Percentiles rank a stretch among this genome's conserved stretches.
These are phyloP conservation scores for Trichechus manatus DNA, from an alignment of 2,113 vertebrate genomes.

Conservation along the genomic window DNA sequence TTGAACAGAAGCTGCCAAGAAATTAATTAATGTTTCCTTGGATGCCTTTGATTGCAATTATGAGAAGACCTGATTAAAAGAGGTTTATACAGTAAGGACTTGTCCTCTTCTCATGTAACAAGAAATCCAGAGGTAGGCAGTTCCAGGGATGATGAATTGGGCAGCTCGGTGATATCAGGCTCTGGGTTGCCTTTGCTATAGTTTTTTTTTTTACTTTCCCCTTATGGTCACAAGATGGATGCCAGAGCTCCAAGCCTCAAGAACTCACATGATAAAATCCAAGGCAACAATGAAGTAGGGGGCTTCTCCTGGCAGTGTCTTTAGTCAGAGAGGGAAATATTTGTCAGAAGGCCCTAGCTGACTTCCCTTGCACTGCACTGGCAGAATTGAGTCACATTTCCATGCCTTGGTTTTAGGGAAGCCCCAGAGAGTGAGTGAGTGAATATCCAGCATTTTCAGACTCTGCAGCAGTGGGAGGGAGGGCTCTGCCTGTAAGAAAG, in stretches of 20 bases:
- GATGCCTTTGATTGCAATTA: conserved; percentile 13
- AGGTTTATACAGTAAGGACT: conserved; percentile 28
- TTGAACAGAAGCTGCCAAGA: conserved; percentile 59
- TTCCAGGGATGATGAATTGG: background rate
- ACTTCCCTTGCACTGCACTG: conserved; percentile 26
- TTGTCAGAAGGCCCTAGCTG: conserved; percentile 53
- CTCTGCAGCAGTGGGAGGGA: background rate
- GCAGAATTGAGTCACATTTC: conserved; percentile 59
- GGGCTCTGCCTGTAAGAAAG: background rate
- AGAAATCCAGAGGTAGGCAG: background rate
- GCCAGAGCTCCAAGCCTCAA: background rate
- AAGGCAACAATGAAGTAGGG: conserved; percentile 12
- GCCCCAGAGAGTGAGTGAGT: background rate
- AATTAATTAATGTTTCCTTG: conserved; percentile 17
- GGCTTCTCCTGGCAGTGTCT: conserved; percentile 37
- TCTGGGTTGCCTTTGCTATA: background rate
- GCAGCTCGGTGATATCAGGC: background rate
- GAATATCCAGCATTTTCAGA: background rate
- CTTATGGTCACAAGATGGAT: conserved; percentile 7
- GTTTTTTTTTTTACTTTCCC: background rate
- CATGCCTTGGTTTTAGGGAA: background rate
- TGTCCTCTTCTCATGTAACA: background rate
- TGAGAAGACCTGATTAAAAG: conserved; percentile 39
- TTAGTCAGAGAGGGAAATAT: conserved; percentile 66
- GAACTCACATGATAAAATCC: background rate